Evolutionary conservation across 2,113 vertebrate genomes (phyloP).

Genomic region (Panthera leo): DNA sequence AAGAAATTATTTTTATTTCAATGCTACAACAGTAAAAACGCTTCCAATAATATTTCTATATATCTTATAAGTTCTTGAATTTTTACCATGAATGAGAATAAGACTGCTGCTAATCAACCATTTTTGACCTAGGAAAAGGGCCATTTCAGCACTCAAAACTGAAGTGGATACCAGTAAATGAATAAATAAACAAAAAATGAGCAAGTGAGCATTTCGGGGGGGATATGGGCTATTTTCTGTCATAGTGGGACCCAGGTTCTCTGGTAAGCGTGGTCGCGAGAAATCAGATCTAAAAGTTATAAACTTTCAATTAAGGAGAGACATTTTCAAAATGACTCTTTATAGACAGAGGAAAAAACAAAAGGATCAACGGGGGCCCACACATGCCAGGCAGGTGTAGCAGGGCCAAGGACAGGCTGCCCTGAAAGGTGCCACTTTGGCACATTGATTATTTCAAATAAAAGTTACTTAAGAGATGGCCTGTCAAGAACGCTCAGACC

Average conservation of each 20-base stretch:
- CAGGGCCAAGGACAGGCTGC: not conserved
- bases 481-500: not conserved
- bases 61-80: not conserved
- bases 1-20: conserved; percentile 31
- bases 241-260: not conserved
- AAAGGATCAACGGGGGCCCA: not conserved
- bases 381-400: not conserved
- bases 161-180: not conserved
- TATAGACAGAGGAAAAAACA: not conserved
- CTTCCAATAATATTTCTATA: not conserved
- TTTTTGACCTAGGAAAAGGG: not conserved
- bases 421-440: not conserved
- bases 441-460: not conserved
- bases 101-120: not conserved
- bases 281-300: not conserved
- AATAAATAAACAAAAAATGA: not conserved
- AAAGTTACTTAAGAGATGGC: not conserved
- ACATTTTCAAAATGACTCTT: not conserved
- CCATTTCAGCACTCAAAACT: not conserved
- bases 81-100: not conserved
- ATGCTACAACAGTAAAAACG: not conserved
- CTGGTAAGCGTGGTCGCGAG: not conserved
- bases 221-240: not conserved
- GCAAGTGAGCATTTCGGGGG: not conserved
- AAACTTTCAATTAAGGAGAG: not conserved